Base-by-base conservation (phyloP, 2,888 invertebrate genomes). In the Phaonia tiefii region DNA sequence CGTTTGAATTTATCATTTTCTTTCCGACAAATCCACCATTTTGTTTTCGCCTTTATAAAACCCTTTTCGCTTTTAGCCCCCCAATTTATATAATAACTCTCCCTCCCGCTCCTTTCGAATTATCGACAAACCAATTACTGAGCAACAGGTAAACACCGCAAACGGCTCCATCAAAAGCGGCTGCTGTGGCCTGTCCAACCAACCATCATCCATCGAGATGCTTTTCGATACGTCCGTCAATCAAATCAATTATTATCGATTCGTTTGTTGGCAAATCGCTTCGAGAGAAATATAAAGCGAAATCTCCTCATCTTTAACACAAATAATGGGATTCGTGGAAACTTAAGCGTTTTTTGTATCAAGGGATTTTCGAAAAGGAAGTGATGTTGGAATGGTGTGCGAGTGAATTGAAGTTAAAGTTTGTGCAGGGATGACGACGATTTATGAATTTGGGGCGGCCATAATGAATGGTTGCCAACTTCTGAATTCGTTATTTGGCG, bases 191-290 rank as follows among this genome's bases (percentile, higher is more conserved):
- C 88, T 89, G 89, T 89, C 88, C 89, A 89, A 15, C 58, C 31
- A 31, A 31, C 8, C 31, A 5, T 31, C 31, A 5, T 31, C 2
- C 60, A n/a, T n/a, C n/a, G n/a, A n/a, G 85, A 85, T 82, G 84
- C 86, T 88, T 85, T 54, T 37, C n/a, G n/a, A 39, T 42, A 37
- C 39, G 37, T 65, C 86, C 89, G 88, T 89, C 89, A 89, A 89
- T 89, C 89, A 89, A 89, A 89, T 89, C 89, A 89, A 89, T 89
- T 89, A 89, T 89, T 89, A 89, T 89, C 86, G 89, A 89, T 86
- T 80, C 79, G 42, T 75, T 72, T 31, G 25, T 70, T 56, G 13
- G 13, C 44, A 15, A n/a, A 31, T 39, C 22, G n/a, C 37, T 54
- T 26, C 2, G 26, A n/a, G n/a, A 11, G 20, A 20, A 20, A 37